Evolutionary conservation across 1,140 invertebrate species (phyloP), one percentile per base, ranked within the genome.

Genomic region (Littorina saxatilis): DNA sequence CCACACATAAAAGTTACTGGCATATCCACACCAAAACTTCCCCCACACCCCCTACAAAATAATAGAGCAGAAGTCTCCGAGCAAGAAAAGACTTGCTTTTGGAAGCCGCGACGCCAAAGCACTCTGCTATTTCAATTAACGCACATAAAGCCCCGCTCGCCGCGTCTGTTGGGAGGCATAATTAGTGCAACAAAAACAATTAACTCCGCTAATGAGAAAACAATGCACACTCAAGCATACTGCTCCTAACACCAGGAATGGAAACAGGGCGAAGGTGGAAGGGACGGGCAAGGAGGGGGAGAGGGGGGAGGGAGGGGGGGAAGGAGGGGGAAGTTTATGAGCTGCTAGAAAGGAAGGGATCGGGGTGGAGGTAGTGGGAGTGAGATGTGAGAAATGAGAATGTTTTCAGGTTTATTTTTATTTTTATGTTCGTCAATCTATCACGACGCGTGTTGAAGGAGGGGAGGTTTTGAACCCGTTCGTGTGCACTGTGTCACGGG

Each of bases 101-200:
- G n/a, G n/a, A 32, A 11, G 61, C n/a, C 0, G 29, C 5, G 61
- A 32, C 29, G 61, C 61, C 61, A 63, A 32, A 11, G 40, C 1
- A 13, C 43, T 73, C 70, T 73, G 70, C 43, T 50, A 73, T 73
- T 73, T 73, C 70, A 73, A 73, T 73, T 73, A 73, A 32, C 70
- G n/a, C 39, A 47, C 70, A 73, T 73, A 73, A 73, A 73, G 27
- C 23, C 37, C 11, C 40, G n/a, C 39, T 39, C n/a, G 0, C 0
- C 40, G 20, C n/a, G 1, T 17, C n/a, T 13, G 32, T 32, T n/a
- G 70, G 11, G 23, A 27, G 70, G 37, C 70, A 39, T 50, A 73
- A 73, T 73, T 73, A 73, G 70, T 73, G 70, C 20, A 73, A 73
- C 70, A 7, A 73, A 73, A 73, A 73, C 70, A 73, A 73, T 73